Evolutionary conservation across 2,797 vertebrate species (phyloP).

Genomic region (Craterocephalus amniculus): DNA sequence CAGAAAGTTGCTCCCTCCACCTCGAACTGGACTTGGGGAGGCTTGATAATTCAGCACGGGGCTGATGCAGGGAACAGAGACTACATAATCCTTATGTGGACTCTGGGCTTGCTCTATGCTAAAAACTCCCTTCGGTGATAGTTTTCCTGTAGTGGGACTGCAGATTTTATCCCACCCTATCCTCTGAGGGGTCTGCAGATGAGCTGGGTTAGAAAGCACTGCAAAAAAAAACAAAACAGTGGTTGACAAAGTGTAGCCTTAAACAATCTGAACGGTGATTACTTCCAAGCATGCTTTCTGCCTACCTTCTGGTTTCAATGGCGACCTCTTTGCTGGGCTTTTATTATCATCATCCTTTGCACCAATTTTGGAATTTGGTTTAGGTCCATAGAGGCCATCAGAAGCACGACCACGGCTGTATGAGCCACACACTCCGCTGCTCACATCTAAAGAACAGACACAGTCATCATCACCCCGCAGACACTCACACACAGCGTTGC

Average conservation of each 20-base stretch:
- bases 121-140: not conserved
- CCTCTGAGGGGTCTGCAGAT: conserved; percentile 53
- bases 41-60: conserved; percentile 1
- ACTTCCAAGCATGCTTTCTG: not conserved
- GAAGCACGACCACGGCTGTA: conserved; percentile 34
- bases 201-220: conserved; percentile 63
- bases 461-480: rapidly evolving
- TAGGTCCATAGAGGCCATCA: conserved; percentile 24
- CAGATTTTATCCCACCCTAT: conserved; percentile 7
- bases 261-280: not conserved
- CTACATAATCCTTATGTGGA: not conserved
- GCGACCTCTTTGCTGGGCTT: conserved; percentile 23
- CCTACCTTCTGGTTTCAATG: conserved; percentile 59
- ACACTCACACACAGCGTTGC: not conserved
- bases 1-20: conserved; percentile 12
- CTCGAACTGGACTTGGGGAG: conserved; percentile 44
- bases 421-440: conserved; percentile 43
- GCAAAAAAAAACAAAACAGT: not conserved
- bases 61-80: conserved; percentile 21
- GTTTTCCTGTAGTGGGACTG: conserved; percentile 21
- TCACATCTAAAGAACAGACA: conserved; percentile 25
- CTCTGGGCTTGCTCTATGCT: conserved; percentile 21
- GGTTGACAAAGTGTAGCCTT: not conserved
- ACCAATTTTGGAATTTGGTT: not conserved
- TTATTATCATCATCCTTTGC: conserved; percentile 1